Base-by-base conservation (phyloP, 2,888 invertebrate species). In the Gnatocerus cornutus region DNA sequence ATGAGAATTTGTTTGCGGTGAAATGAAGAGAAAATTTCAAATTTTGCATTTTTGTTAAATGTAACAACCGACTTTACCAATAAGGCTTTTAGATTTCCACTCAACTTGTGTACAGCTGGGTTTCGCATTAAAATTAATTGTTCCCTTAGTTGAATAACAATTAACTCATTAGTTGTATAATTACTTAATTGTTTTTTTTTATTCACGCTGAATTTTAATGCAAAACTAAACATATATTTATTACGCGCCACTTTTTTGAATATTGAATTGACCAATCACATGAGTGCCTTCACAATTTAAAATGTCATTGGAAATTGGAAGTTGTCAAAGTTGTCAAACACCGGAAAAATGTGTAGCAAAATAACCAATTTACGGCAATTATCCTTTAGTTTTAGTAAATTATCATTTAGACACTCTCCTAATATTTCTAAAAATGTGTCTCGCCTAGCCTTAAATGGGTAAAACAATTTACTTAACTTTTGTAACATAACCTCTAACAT, bases 271-370 rank as follows among this genome's bases (percentile, higher is more conserved):
- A 21, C 21, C 21, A 21, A 1, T 21, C 1, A 4, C 21, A 4
- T 3, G 21, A 4, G 21, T 21, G 2, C 21, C 4, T 21, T 21
- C 21, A 21, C 21, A 21, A 33, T 33, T 33, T 33, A n/a, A 33
- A 33, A 33, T n/a, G n/a, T 9, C 7, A 4, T 33, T 33, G 29
- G 29, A 29, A 7, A 7, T 45, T 6, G 13, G 10, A 13, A 5
- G 3, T 50, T 53, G 33, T 8, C 13, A 14, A 9, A 52, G 33
- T 12, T 53, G 53, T 33, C 53, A 53, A n/a, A 16, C 3, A 14
- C 10, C 55, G 3, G 13, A 1, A 53, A 50, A 53, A 63, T 63
- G 53, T 46, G 30, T 13, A 43, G n/a, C 9, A 62, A 63, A 63
- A 37, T 63, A 29, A 41, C 29, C n/a, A 41, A 41, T 46, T 59